These are phyloP conservation scores for Pelmatolapia mariae DNA, from an alignment of 2,113 vertebrate species.

Conservation along the genomic window DNA sequence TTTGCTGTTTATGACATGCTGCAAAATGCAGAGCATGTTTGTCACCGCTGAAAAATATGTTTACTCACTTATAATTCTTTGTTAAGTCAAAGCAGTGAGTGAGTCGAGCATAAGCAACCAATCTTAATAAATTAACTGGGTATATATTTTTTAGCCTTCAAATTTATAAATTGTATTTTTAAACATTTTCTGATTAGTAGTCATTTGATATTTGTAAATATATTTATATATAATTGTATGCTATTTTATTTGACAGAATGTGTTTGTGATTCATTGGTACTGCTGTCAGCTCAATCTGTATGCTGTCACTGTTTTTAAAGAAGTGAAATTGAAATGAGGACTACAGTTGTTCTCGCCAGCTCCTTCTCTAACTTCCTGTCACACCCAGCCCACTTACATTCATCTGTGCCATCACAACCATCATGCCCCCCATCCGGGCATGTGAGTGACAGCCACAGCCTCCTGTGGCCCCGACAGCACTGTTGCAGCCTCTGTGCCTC, in stretches of 20 bases:
- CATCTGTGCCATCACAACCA: slow-evolving; percentile 1
- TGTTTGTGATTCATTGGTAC: not conserved
- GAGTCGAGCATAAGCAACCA: not conserved
- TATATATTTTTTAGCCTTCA: not conserved
- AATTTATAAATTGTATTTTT: not conserved
- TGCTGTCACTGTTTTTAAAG: not conserved
- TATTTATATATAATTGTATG: not conserved
- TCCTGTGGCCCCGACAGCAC: slow-evolving; percentile 17
- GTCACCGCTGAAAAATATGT: not conserved
- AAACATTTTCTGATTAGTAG: not conserved
- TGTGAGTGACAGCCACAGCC: slow-evolving; percentile 46
- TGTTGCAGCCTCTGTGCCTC: slow-evolving; percentile 46
- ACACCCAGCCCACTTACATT: not conserved
- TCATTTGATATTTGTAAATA: not conserved
- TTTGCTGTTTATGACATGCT: not conserved
- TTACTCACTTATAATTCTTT: not conserved
- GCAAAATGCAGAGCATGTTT: not conserved
- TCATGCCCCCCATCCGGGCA: not conserved
- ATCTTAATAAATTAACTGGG: not conserved
- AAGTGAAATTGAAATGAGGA: not conserved
- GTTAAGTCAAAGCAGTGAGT: not conserved
- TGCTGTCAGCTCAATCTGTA: slow-evolving; percentile 2
- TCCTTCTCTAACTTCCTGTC: not conserved
- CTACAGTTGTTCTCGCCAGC: not conserved
- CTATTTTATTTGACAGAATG: not conserved